Evolutionary conservation across 1,140 invertebrate species (phyloP), one percentile per base, ranked within the genome.

Genomic region (Atta cephalotes): DNA sequence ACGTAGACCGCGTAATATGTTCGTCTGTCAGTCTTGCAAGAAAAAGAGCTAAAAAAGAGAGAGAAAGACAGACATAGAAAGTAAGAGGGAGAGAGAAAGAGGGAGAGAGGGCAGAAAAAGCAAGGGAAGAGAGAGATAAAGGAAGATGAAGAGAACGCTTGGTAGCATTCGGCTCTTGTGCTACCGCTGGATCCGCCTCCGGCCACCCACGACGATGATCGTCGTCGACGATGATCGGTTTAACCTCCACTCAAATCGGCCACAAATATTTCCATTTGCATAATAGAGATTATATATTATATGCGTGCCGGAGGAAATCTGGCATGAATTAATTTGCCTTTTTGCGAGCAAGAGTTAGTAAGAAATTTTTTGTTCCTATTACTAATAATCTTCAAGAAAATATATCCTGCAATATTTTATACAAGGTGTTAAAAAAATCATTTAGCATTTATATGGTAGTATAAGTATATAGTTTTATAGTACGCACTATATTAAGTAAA

Each of bases 121-220:
- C 66, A 49, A 49, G 14, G 21, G 39, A 49, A 70, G 25, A 77
- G 51, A 58, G 62, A 28, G 68, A 85, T 49, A 4, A 63, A 39
- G 28, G 31, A 79, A 66, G 28, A 65, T 58, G 86, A 82, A n/a
- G 65, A 72, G 56, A 58, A 39, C 18, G 51, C 72, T 71, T 81
- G 82, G 86, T 91, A 86, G 89, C 87, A 51, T 66, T 45, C 66
- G 79, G 72, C 62, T 86, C 85, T 74, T 21, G 35, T 28, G 89
- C 89, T 90, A 90, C 89, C 25, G 89, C 68, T 78, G 77, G 89
- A 90, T 90, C 89, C 78, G 62, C 84, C 85, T 49, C 28, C 49
- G 89, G 62, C 90, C 90, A 91, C 90, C 90, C 90, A 91, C 89
- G 78, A 88, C 25, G 89, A 79, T 80, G 74, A 90, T 90, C 88